Evolutionary conservation across 1,140 invertebrate species (phyloP), one percentile per base, ranked within the genome.

Genomic region (Armadillidium nasatum): DNA sequence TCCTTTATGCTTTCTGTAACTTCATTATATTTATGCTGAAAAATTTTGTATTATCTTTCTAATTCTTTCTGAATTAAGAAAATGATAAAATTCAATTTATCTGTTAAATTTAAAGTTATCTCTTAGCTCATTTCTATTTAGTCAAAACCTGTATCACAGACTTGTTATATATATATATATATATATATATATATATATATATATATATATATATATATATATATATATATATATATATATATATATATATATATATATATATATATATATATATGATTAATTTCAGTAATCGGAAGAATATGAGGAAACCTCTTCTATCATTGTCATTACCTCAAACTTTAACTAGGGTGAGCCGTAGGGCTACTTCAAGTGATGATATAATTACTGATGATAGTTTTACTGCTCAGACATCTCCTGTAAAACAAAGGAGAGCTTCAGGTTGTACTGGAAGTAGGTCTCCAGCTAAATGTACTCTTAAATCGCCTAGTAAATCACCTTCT

Each of bases 401-500:
- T 21, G 44, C 71, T 23, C 72, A 71, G 19, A 45, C 71, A 21
- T 76, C 78, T 2, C 75, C 78, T 33, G 69, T 79, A 9, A 79
- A 79, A n/a, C 78, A 79, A 44, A 33, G 78, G 22, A 13, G 78
- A 15, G 72, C 75, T 15, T 79, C 78, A 45, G 78, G 78, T 9
- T 79, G 78, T 76, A 75, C 11, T 13, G 50, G 50, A 15, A 60
- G 72, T 22, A 73, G 73, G 15, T 79, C 78, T 7, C 78, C 78
- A n/a, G 50, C 70, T 19, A 79, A 79, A 44, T 76, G 72, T 23
- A 72, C 78, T 21, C 50, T 43, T 21, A 76, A 54, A n/a, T 67
- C 68, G 0, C 73, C 72, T 13, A 33, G 23, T 70, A 33, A 70
- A 11, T 70, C 68, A 4, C 68, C 19, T 13, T 22, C 19, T 11